phyloP scores from a whole-genome alignment of 2,797 vertebrate species.

The Macroramphosus scolopax region DNA sequence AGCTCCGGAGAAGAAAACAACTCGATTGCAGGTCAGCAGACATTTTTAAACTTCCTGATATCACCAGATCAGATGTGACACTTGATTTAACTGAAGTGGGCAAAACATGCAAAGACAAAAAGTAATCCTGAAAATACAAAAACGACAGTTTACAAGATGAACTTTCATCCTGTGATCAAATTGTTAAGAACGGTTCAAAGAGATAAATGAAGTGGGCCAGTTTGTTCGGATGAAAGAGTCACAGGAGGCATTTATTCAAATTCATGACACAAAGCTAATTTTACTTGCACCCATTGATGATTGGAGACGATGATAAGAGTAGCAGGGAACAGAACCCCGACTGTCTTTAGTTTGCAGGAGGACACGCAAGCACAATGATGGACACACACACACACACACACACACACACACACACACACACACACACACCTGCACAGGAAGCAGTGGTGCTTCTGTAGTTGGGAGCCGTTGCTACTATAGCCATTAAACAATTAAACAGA shows the following conservation, averaged over 20 bases:
- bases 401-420: constrained; percentile 5
- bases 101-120: too few relatives aligned
- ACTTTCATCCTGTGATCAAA: constrained; percentile 2
- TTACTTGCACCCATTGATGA: constrained; percentile 1
- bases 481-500: constrained; percentile 52
- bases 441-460: constrained; percentile 2
- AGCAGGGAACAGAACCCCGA: constrained; percentile 4
- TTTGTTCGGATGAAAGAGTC: constrained; percentile 11
- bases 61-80: background rate
- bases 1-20: too few relatives aligned
- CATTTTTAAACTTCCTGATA: background rate
- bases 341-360: too few relatives aligned
- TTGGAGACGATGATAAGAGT: background rate
- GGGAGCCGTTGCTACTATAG: constrained; percentile 24
- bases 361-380: too few relatives aligned
- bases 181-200: background rate
- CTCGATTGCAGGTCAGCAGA: too few relatives aligned
- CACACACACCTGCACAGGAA: constrained; percentile 6
- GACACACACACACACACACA: background rate
- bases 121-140: constrained; percentile 2
- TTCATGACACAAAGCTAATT: constrained; percentile 1
- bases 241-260: too few relatives aligned
- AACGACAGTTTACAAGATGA: background rate
- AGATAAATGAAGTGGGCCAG: background rate
- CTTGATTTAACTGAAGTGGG: background rate